Base-by-base conservation (phyloP, 2,888 invertebrate species). In the Campaea margaritaria region DNA sequence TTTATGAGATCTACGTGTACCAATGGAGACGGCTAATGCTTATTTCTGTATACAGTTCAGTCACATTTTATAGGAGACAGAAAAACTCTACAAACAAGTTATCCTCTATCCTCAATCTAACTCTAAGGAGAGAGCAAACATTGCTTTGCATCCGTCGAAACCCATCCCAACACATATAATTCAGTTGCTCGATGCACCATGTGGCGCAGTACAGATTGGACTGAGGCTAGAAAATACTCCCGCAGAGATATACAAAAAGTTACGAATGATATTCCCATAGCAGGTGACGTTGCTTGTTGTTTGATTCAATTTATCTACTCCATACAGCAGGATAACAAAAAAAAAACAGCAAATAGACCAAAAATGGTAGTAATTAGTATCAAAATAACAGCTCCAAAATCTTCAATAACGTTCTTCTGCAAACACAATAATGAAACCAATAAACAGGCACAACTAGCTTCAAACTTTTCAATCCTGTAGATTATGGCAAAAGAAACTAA, bases 181-280 rank as follows among this genome's bases (percentile, higher is more conserved):
- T 90, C 87, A 85, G 86, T 85, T 85, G 85, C 74, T 81, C 47
- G 81, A 83, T 83, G 84, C 82, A 82, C 89, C 87, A 89, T 86
- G 89, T 79, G 81, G 89, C 76, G 87, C 73, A 74, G 76, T 75
- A 83, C 65, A 75, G 79, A 82, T 83, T 83, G 78, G 81, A 82
- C 76, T 72, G 73, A 73, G 76, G 75, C 79, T 81, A 80, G 85
- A 83, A 85, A 85, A 82, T 79, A 81, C 86, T 85, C 90, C 89
- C 85, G 89, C 81, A 73, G 90, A 43, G 55, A 5, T 39, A 43
- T 65, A 87, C 75, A 74, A 77, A 79, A 85, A 76, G 77, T 83
- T 76, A 77, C 78, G 72, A 77, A 76, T 67, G 67, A 75, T 72
- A 74, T 70, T 50, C 58, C 46, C 42, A 61, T 48, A 16, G 45